A percentile compares a stretch with the other conserved stretches of the same genome.
These are phyloP conservation scores for Drosophila antonietae DNA, from an alignment of 2,888 invertebrate genomes.

Conservation along the genomic window DNA sequence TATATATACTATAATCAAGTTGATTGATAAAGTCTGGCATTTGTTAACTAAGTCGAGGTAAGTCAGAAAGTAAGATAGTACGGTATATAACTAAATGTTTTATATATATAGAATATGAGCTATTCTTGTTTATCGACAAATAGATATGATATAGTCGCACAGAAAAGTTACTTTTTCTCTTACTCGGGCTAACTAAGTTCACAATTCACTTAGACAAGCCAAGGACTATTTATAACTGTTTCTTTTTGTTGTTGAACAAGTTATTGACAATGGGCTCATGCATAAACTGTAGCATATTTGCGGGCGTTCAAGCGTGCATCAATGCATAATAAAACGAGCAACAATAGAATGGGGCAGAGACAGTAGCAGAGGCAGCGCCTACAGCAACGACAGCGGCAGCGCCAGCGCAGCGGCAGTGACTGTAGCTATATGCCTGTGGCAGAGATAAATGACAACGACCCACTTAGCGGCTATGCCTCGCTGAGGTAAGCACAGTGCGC, in stretches of 20 bases:
- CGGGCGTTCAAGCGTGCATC: conserved; percentile 39
- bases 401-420: conserved; percentile 22
- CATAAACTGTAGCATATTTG: conserved; percentile 48
- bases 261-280: conserved; percentile 15
- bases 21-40: conserved; percentile 6
- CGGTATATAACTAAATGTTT: background rate
- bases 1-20: background rate
- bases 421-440: conserved; percentile 14
- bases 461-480: conserved; percentile 49
- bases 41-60: conserved; percentile 1
- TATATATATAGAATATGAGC: conserved; percentile 5
- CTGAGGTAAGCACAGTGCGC: conserved; percentile 56
- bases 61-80: background rate
- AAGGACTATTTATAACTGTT: conserved; percentile 4
- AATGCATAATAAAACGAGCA: conserved; percentile 25
- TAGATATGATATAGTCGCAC: background rate
- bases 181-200: background rate
- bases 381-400: conserved; percentile 12
- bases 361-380: conserved; percentile 8
- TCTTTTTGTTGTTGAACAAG: background rate
- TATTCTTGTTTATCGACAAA: background rate
- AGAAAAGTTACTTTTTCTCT: background rate
- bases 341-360: conserved; percentile 1
- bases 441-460: conserved; percentile 40
- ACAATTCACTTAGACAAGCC: background rate